Conservation (phyloP, 2,797 vertebrate genomes). For the Melanotaenia nigrans region DNA sequence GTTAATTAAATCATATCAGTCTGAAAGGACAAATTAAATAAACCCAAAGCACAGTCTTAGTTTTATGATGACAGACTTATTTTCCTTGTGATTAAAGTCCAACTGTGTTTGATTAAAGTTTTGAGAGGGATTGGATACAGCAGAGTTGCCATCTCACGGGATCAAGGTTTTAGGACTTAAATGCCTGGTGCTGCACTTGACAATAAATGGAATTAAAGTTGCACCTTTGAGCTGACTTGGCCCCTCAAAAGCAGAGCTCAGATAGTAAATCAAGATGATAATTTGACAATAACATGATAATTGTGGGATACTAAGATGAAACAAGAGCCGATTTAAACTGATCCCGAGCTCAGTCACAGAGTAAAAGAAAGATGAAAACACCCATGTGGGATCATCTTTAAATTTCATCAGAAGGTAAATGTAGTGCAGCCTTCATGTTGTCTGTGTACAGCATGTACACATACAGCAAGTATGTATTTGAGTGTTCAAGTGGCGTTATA, state of each 20-base stretch:
- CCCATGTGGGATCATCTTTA: slow-evolving; percentile 51
- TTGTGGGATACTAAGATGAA: slow-evolving; percentile 57
- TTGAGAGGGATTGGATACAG: slow-evolving; percentile 23
- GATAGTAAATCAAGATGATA: slow-evolving; percentile 56
- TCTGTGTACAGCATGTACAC: slow-evolving; percentile 26
- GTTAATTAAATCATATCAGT: neutral
- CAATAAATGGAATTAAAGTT: slow-evolving; percentile 44
- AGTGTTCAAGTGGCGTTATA: slow-evolving; percentile 47
- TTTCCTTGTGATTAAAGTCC: neutral
- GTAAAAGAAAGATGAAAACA: slow-evolving; percentile 56
- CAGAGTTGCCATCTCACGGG: slow-evolving; percentile 24
- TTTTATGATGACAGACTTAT: slow-evolving; percentile 7
- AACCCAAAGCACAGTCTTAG: neutral
- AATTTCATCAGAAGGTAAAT: slow-evolving; percentile 39
- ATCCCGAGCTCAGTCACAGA: slow-evolving; percentile 54
- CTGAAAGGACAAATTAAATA: slow-evolving; percentile 3
- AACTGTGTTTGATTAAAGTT: slow-evolving; percentile 4
- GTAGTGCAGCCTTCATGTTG: slow-evolving; percentile 10
- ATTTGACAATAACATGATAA: slow-evolving; percentile 59
- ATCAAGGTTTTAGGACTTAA: slow-evolving; percentile 44
- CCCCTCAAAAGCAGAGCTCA: slow-evolving; percentile 23
- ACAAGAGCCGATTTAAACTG: slow-evolving; percentile 50
- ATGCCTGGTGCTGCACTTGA: slow-evolving; percentile 26
- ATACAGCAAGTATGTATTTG: slow-evolving; percentile 46
- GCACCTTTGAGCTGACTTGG: slow-evolving; percentile 31